These are phyloP conservation scores for Sitodiplosis mosellana DNA, from an alignment of 1,140 invertebrate genomes.

Conservation along the genomic window DNA sequence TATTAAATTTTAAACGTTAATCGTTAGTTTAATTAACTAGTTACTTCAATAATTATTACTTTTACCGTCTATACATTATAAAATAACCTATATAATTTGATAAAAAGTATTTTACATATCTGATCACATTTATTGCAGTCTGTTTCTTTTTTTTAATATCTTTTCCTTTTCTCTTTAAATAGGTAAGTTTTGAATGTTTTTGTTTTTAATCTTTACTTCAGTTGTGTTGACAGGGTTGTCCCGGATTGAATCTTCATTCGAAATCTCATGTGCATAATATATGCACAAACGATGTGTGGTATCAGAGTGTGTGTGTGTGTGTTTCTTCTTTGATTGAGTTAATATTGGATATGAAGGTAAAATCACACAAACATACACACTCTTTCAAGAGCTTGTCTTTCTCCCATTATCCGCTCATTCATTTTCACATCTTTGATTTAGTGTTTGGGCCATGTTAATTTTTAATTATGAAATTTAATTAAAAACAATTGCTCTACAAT, in stretches of 20 bases:
- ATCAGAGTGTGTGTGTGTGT: too few species aligned
- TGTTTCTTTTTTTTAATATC: background rate
- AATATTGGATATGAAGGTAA: background rate
- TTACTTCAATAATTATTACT: too few species aligned
- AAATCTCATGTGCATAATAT: background rate
- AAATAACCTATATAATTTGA: background rate
- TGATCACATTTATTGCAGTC: slow-evolving; percentile 3
- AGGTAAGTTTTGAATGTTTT: background rate
- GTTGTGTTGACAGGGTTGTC: slow-evolving; percentile 16
- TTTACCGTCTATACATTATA: background rate
- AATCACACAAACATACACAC: too few species aligned
- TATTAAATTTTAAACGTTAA: slow-evolving; percentile 7
- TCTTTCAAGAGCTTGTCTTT: too few species aligned
- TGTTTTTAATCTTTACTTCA: slow-evolving; percentile 2
- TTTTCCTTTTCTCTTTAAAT: background rate
- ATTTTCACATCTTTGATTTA: too few species aligned
- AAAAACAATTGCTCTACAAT: too few species aligned
- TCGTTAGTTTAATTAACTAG: too few species aligned
- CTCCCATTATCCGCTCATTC: too few species aligned
- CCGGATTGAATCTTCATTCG: slow-evolving; percentile 8
- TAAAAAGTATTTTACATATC: background rate
- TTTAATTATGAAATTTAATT: too few species aligned
- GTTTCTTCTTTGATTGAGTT: too few species aligned
- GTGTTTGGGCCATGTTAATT: too few species aligned
- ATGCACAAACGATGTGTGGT: too few species aligned